These are phyloP conservation scores for Druon quercuslanigerum DNA, from an alignment of 1,140 invertebrate species.

Conservation along the genomic window DNA sequence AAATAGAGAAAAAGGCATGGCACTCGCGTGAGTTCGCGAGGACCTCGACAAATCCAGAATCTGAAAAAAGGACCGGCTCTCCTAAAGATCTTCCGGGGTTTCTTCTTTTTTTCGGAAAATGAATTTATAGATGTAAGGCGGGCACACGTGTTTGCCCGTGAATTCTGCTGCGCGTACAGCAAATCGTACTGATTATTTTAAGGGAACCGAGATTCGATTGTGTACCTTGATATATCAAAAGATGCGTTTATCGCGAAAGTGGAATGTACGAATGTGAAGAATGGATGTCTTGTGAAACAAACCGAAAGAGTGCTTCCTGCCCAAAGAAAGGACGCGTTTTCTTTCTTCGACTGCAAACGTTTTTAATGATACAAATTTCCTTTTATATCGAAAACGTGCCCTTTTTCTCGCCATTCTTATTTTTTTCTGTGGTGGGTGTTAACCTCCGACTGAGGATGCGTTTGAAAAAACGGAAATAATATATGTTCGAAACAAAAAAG, in stretches of 20 bases:
- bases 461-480: constrained; percentile 35
- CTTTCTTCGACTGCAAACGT: constrained; percentile 6
- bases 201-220: constrained; percentile 62
- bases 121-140: constrained; percentile 39
- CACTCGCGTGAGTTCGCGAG: constrained; percentile 40
- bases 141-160: constrained; percentile 48
- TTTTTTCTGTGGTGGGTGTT: background rate
- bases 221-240: constrained; percentile 57
- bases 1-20: constrained; percentile 36
- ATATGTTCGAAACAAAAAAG: constrained; percentile 11
- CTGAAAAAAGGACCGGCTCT: constrained; percentile 42
- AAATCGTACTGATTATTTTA: constrained; percentile 70
- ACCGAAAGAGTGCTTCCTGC: constrained; percentile 43
- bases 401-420: constrained; percentile 11
- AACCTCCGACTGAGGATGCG: background rate
- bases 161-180: constrained; percentile 47
- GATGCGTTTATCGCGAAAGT: constrained; percentile 31
- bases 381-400: constrained; percentile 34
- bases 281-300: constrained; percentile 41
- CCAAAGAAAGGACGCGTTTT: constrained; percentile 14
- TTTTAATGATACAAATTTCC: constrained; percentile 37
- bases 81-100: constrained; percentile 50
- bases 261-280: constrained; percentile 31
- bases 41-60: constrained; percentile 39
- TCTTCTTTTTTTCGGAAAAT: constrained; percentile 49